Conservation (phyloP, 1,140 invertebrate species). For the Eumaeus atala region DNA sequence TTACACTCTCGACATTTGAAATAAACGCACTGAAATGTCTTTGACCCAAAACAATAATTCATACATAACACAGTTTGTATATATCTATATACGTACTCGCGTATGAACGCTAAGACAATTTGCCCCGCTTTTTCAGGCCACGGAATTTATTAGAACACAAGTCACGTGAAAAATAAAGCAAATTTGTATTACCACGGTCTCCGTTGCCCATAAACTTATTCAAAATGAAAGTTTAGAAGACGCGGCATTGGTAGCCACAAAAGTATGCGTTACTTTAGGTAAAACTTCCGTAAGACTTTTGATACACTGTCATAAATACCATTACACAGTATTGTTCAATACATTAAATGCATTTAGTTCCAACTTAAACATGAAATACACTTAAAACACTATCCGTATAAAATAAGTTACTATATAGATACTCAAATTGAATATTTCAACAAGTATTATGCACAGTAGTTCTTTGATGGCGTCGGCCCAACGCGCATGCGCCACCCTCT, state of each 20-base stretch:
- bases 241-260: slow-evolving; percentile 57
- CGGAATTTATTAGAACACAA: slow-evolving; percentile 9
- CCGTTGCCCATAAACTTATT: slow-evolving; percentile 28
- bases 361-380: slow-evolving; percentile 21
- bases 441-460: slow-evolving; percentile 68
- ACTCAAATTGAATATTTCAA: slow-evolving; percentile 44
- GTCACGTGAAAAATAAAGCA: neutral
- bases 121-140: slow-evolving; percentile 43
- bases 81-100: slow-evolving; percentile 57
- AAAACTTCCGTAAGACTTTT: slow-evolving; percentile 65
- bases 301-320: slow-evolving; percentile 40
- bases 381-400: slow-evolving; percentile 44
- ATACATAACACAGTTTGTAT: slow-evolving; percentile 53
- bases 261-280: slow-evolving; percentile 69
- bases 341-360: neutral
- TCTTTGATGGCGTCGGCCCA: slow-evolving; percentile 73
- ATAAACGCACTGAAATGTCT: slow-evolving; percentile 60
- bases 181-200: slow-evolving; percentile 44
- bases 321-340: slow-evolving; percentile 6
- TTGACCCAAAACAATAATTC: slow-evolving; percentile 73
- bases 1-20: slow-evolving; percentile 50
- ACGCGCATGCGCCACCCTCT: slow-evolving; percentile 73
- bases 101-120: slow-evolving; percentile 53
- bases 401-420: slow-evolving; percentile 47
- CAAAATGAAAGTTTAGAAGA: slow-evolving; percentile 16